phyloP scores from a whole-genome alignment of 2,888 invertebrate genomes.

The Clostera curtula region DNA sequence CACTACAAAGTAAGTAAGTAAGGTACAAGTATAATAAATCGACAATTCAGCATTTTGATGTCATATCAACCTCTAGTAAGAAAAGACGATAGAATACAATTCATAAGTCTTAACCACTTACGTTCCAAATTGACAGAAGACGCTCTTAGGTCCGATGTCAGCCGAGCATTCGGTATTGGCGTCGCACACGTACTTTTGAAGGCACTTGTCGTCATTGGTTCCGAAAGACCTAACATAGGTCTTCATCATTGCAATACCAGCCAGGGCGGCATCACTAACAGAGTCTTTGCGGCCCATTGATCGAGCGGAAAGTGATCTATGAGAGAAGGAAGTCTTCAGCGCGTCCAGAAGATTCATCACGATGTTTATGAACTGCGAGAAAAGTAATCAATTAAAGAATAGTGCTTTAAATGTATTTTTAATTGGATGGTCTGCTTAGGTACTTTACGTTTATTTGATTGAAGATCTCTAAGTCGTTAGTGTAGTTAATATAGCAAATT shows the following conservation, averaged over 20 bases:
- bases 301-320: conserved; percentile 88
- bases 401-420: too few relatives aligned
- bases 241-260: conserved; percentile 91
- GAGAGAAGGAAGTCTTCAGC: conserved; percentile 93
- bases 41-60: too few relatives aligned
- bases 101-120: too few relatives aligned
- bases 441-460: too few relatives aligned
- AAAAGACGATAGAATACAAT: too few relatives aligned
- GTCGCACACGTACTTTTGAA: conserved; percentile 92
- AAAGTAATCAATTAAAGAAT: conserved; percentile 2
- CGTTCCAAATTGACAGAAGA: conserved; percentile 96
- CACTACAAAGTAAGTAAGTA: too few relatives aligned
- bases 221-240: conserved; percentile 89
- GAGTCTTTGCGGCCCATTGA: conserved; percentile 90
- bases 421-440: too few relatives aligned
- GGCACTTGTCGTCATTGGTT: conserved; percentile 86
- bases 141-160: conserved; percentile 86
- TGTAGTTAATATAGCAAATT: too few relatives aligned
- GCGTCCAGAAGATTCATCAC: conserved; percentile 93
- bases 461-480: too few relatives aligned
- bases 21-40: too few relatives aligned
- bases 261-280: conserved; percentile 92
- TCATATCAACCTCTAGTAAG: too few relatives aligned
- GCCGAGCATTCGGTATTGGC: conserved; percentile 90
- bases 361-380: conserved; percentile 89